Base-by-base conservation (phyloP, 2,888 invertebrate genomes). In the Phalangium opilio region DNA sequence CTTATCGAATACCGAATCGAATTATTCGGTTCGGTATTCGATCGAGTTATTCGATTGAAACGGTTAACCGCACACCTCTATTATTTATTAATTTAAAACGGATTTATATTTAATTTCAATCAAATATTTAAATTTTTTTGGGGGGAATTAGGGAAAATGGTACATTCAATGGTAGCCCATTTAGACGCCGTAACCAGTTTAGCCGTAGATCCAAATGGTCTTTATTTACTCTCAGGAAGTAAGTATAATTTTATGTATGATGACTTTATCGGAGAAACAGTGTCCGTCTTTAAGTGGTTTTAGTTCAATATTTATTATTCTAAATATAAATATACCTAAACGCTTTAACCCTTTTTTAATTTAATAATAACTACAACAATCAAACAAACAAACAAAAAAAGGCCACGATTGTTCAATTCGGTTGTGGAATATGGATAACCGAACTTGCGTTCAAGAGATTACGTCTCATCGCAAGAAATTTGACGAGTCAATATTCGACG, bases 401-500 rank as follows among this genome's bases (percentile, higher is more conserved):
- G 72, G 72, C 61, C 74, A 75, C 59, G 75, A 75, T 60, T 72
- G 73, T 60, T 72, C 72, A 49, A 68, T 75, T 52, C 66, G 75
- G 45, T 61, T 75, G 56, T 75, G 75, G 75, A 72, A 73, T 61
- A 64, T 73, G 60, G 73, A 99, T 74, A 91, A 86, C 72, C 91
- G 93, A 73, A 90, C 91, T 52, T 98, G 98, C 75, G 89, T 98
- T 61, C 98, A 99, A 70, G 98, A 98, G 72, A 96, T 98, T 66
- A 96, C 96, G 46, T 93, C 95, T 59, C 98, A 98, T 73, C 82
- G 96, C 63, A 98, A 96, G 73, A 98, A 98, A 74, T 93, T 93
- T 73, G 96, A 98, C 71, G 95, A 96, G 73, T 87, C 93, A 67
- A 96, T 98, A 72, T 79, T 91, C 65, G 91, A 93, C 69, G 98